These are phyloP conservation scores for Eucidaris tribuloides DNA, from an alignment of 35 echinoderm and acorn worm species.

Conservation along the genomic window DNA sequence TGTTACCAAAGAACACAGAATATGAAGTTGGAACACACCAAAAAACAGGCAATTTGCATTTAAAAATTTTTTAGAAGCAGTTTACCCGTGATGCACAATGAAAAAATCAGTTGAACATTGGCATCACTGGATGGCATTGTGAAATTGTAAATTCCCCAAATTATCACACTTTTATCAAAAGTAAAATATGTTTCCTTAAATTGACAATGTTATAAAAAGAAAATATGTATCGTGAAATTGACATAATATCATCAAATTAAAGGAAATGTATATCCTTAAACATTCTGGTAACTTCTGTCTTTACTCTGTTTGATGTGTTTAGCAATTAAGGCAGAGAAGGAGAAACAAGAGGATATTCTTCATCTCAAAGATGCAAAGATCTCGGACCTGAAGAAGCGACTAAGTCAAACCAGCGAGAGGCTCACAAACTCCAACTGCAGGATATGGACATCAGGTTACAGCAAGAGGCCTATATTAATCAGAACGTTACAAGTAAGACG, in stretches of 20 bases:
- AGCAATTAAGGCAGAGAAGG: constrained; percentile 52
- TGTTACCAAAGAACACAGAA: no score
- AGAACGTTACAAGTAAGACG: background rate
- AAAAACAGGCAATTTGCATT: no score
- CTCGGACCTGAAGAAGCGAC: constrained; percentile 55
- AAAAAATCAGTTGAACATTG: no score
- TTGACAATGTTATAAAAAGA: background rate
- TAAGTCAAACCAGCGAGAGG: constrained; percentile 59
- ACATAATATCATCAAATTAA: background rate
- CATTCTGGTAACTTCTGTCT: background rate
- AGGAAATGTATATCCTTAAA: background rate
- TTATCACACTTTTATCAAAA: no score
- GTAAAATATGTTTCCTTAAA: background rate
- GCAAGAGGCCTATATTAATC: constrained; percentile 64
- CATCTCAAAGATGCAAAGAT: constrained; percentile 50
- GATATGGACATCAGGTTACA: constrained; percentile 53
- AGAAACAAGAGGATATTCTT: constrained; percentile 66
- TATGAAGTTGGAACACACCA: no score
- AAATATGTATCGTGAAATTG: background rate
- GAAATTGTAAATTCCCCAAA: no score
- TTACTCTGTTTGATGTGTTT: background rate
- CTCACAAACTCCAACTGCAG: constrained; percentile 35
- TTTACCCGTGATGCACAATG: no score
- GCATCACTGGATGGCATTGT: no score
- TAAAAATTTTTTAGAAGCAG: no score